These are phyloP conservation scores for Sminthurides aquaticus DNA, from an alignment of 2,888 invertebrate genomes.

Conservation along the genomic window DNA sequence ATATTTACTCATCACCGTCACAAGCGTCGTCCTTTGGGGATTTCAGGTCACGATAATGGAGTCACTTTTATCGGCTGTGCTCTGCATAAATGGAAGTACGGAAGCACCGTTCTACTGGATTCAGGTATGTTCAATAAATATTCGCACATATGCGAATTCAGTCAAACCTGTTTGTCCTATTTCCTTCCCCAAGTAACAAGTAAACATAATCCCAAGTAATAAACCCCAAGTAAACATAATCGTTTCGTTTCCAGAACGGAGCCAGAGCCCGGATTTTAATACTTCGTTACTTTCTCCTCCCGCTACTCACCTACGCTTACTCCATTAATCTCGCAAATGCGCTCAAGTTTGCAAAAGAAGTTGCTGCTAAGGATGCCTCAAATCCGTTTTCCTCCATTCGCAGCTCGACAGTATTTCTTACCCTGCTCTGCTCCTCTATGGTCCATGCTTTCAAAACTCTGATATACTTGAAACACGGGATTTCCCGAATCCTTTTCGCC, in stretches of 20 bases:
- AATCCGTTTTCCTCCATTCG: background rate
- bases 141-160: background rate
- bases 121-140: slow-evolving; percentile 6
- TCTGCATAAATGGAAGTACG: background rate
- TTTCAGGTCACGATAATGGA: slow-evolving; percentile 10
- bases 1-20: slow-evolving; percentile 5
- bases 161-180: background rate
- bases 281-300: slow-evolving; percentile 8
- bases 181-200: too few relatives aligned
- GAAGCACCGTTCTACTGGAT: slow-evolving; percentile 14
- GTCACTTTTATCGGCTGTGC: slow-evolving; percentile 1
- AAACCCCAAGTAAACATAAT: too few relatives aligned
- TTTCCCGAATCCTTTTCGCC: background rate
- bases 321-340: background rate
- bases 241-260: slow-evolving; percentile 11
- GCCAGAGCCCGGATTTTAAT: slow-evolving; percentile 10
- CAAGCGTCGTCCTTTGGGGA: slow-evolving; percentile 9
- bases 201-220: too few relatives aligned
- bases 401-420: slow-evolving; percentile 2
- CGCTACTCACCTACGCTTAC: slow-evolving; percentile 1
- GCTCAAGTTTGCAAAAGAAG: background rate
- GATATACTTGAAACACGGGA: slow-evolving; percentile 15
- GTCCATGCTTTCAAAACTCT: slow-evolving; percentile 12
- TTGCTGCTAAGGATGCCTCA: background rate
- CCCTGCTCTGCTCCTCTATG: slow-evolving; percentile 8